Percentiles rank a stretch among this genome's conserved stretches.
These are phyloP conservation scores for Eriosoma lanigerum DNA, from an alignment of 1,140 invertebrate species.

Conservation along the genomic window DNA sequence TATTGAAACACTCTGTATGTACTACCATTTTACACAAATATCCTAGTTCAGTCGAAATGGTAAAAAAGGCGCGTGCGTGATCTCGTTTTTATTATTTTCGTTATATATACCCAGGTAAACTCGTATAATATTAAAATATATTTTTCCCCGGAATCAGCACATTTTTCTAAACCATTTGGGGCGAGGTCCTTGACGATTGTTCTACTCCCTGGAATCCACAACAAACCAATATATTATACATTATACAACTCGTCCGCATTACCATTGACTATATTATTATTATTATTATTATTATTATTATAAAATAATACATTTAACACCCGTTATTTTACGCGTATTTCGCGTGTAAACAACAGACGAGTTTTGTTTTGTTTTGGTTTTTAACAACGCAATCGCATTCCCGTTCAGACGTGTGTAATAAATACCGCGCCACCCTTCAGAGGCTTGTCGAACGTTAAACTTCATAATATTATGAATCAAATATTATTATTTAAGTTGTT, in stretches of 20 bases:
- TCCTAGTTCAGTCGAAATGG: slow-evolving; percentile 28
- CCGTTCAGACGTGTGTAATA: not conserved
- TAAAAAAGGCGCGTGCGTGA: not conserved
- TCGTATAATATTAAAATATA: not conserved
- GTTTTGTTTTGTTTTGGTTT: not conserved
- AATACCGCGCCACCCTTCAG: no score
- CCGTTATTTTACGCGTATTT: no score
- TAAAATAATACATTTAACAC: no score
- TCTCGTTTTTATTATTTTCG: slow-evolving; percentile 12
- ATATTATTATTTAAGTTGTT: no score
- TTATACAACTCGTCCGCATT: not conserved
- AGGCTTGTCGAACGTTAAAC: no score
- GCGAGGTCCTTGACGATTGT: slow-evolving; percentile 34
- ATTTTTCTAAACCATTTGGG: slow-evolving; percentile 43
- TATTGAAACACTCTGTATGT: no score
- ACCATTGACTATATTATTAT: not conserved
- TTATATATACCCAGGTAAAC: not conserved
- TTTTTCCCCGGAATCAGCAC: slow-evolving; percentile 40
- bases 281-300: no score
- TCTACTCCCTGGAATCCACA: slow-evolving; percentile 46
- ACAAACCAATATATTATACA: no score
- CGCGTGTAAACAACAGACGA: no score
- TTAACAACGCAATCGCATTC: not conserved
- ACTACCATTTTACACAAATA: not conserved
- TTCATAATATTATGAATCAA: no score